phyloP scores from a whole-genome alignment of 2,888 invertebrate genomes.

The Chaetogeoica ovagalla region DNA sequence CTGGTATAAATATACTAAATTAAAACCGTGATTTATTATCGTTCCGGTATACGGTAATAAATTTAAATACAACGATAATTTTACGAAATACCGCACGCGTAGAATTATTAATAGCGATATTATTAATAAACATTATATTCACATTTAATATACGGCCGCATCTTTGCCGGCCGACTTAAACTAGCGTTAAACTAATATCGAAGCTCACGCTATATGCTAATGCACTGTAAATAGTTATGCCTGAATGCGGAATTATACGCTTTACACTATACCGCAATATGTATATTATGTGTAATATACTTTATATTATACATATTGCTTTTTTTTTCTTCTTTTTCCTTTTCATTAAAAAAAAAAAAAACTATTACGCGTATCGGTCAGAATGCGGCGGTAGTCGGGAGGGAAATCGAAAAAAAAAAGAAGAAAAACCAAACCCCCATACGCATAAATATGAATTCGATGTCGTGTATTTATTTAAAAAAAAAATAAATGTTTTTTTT shows the following conservation, averaged over 20 bases:
- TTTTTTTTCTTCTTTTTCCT: no score
- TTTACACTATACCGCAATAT: no score
- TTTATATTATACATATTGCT: no score
- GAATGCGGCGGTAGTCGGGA: background rate
- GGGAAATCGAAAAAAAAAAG: background rate
- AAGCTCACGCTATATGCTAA: background rate
- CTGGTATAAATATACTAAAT: background rate
- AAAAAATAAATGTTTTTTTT: slow-evolving; percentile 11
- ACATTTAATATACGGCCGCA: no score
- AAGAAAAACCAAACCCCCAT: no score
- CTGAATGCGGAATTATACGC: background rate
- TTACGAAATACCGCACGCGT: background rate
- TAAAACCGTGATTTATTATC: background rate
- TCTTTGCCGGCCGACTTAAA: background rate
- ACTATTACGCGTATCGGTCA: background rate
- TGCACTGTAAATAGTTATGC: no score
- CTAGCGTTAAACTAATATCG: background rate
- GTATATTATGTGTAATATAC: no score
- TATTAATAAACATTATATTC: background rate
- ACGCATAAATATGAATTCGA: no score
- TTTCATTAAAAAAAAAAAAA: no score
- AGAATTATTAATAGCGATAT: background rate
- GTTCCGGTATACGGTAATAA: background rate
- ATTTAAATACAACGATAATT: background rate
- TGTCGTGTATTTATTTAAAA: background rate